These are phyloP conservation scores for Steinernema carpocapsae DNA, from an alignment of 2,888 invertebrate species.

Conservation along the genomic window DNA sequence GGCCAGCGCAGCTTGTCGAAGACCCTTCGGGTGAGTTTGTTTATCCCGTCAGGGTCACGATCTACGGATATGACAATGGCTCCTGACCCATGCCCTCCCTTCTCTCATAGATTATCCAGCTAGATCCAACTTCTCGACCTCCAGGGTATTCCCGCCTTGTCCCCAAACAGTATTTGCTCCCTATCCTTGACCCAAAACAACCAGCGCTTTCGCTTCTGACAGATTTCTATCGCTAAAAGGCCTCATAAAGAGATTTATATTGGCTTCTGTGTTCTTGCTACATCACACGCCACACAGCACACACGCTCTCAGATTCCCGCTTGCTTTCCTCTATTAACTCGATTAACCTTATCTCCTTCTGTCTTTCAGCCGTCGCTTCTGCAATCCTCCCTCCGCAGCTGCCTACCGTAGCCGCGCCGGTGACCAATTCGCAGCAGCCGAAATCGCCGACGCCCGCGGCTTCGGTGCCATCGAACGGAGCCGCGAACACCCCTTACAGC, in stretches of 20 bases:
- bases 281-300: neutral
- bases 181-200: slow-evolving; percentile 2
- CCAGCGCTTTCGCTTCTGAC: slow-evolving; percentile 26
- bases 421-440: neutral
- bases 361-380: slow-evolving; percentile 14
- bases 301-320: neutral
- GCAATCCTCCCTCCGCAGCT: neutral
- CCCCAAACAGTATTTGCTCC: neutral
- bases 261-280: slow-evolving; percentile 1
- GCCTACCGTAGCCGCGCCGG: slow-evolving; percentile 14
- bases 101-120: slow-evolving; percentile 1
- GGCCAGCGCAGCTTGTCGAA: slow-evolving; percentile 70
- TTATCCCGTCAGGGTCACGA: slow-evolving; percentile 45
- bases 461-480: slow-evolving; percentile 15
- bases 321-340: slow-evolving; percentile 36
- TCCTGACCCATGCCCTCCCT: slow-evolving; percentile 28
- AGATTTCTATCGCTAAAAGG: slow-evolving; percentile 26
- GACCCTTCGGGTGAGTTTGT: slow-evolving; percentile 40
- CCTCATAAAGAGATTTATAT: slow-evolving; percentile 31
- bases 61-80: slow-evolving; percentile 40
- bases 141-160: slow-evolving; percentile 5
- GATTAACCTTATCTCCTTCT: slow-evolving; percentile 14
- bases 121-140: neutral
- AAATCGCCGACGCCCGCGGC: slow-evolving; percentile 10
- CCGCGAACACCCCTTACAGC: slow-evolving; percentile 41